Conservation (phyloP, 2,797 vertebrate species). For the Eurystomus glaucurus region DNA sequence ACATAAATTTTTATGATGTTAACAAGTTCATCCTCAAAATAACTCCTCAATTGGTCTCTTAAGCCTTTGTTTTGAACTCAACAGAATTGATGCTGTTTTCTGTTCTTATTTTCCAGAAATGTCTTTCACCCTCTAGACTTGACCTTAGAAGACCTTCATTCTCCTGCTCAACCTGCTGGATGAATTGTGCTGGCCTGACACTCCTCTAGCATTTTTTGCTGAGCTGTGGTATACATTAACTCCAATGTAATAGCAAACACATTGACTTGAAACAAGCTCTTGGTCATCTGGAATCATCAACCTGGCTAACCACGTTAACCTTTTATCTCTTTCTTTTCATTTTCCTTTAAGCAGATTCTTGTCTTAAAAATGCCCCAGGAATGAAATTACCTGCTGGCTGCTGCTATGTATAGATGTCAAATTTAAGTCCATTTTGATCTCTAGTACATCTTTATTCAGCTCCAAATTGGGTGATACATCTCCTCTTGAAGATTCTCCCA, state of each 20-base stretch:
- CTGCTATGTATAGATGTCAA: neutral
- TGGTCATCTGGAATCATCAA: neutral
- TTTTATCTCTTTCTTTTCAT: neutral
- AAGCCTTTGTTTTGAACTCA: neutral
- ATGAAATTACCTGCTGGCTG: neutral
- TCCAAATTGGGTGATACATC: neutral
- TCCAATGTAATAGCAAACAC: neutral
- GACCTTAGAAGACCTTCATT: neutral
- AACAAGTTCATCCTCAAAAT: neutral
- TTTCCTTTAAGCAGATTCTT: neutral
- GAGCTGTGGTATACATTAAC: neutral
- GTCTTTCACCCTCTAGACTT: neutral
- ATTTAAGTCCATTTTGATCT: neutral
- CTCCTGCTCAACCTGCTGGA: neutral
- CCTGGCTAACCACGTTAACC: neutral
- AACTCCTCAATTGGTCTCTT: neutral
- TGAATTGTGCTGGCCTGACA: neutral
- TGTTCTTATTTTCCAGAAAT: neutral
- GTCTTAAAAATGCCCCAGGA: neutral
- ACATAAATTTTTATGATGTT: neutral
- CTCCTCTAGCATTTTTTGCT: neutral
- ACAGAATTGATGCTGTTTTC: neutral
- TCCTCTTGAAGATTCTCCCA: constrained; percentile 3
- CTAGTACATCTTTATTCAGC: neutral
- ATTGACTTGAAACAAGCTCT: neutral